Evolutionary conservation across 2,797 vertebrate species (phyloP), one percentile per base, ranked within the genome.

Genomic region (Falco peregrinus): DNA sequence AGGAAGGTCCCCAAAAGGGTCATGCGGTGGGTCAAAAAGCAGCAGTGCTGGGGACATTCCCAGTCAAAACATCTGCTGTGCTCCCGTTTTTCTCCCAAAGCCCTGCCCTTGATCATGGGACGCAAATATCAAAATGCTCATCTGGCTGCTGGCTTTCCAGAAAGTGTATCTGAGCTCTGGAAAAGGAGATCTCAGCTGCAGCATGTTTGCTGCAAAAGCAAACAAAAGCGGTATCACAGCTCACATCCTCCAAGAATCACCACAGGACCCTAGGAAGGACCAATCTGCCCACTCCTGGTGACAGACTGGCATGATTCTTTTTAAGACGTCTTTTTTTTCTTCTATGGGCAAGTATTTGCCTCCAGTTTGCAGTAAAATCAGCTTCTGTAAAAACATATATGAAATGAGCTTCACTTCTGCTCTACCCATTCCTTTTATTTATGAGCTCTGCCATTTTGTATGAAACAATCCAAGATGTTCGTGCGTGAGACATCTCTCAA

Each of bases 291-390:
- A 35, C 16, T 87, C 53, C 57, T 74, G 26, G 61, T 65, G 80
- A 84, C 64, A 90, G 84, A 78, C 60, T 26, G 73, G 47, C 75
- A 31, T 15, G 26, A 25, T 24, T 79, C 18, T 56, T 88, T 93
- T 70, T 80, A 82, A 79, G 51, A 41, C 13, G 10, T 43, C 13
- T 3, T 15, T 54, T 65, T 88, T 59, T 37, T 6, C 9, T 25
- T 70, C 75, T 37, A 6, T 26, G 43, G 85, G 69, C 69, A 89
- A 93, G 51, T 90, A 75, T 94, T 91, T 91, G 48, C 81, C 64
- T 96, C 70, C 87, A 96, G 69, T 76, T 57, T 88, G 81, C 60
- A 81, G 73, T 67, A 94, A 94, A 95, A 95, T 95, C 76, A 90
- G 67, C 61, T 91, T 25, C 28, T 86, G 90, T 94, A 80, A 97